Base-by-base conservation (phyloP, 1,140 invertebrate genomes). In the Maconellicoccus hirsutus region DNA sequence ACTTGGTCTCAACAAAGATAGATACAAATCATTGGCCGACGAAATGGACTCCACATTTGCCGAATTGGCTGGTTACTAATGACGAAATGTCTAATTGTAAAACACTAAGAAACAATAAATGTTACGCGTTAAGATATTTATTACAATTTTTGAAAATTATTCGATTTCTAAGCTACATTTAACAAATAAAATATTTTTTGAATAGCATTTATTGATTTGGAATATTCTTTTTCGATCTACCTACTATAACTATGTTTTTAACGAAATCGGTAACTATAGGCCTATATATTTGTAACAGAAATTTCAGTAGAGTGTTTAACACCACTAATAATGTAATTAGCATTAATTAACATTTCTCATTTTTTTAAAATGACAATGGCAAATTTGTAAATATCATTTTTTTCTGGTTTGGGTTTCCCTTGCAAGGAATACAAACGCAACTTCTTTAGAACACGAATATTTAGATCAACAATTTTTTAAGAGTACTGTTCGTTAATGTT, bases 11-110 rank as follows among this genome's bases (percentile, higher is more conserved):
- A 91, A 96, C 85, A 94, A 94, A 86, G 92, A 95, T 84, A 93
- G 94, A 85, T 94, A 94, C 85, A 93, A 94, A 86, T 87, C 89
- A 81, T 89, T 98, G 83, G 90, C 92, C 83, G 93, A 96, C 81
- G 96, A 99, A 84, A 92, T 98, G 88, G 96, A 98, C 83, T 90
- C 92, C 81, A 98, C 95, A 79, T 93, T 98, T 83, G 88, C 89
- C 80, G 90, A 91, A 84, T 85, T 90, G 82, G 88, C 87, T 79
- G 88, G 86, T 86, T 89, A 89, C 84, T 89, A 90, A 87, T 52
- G 42, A 52, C 10, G 3, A 19, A 52, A 2, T 52, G 42, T 52
- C n/a, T 52, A 3, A 52, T 52, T 52, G 42, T 52, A 33, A 33
- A 19, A 52, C 12, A 14, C 42, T 52, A 19, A 14, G 42, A 52